A percentile compares a stretch with the other conserved stretches of the same genome.
These are phyloP conservation scores for Nemotelus pantherinus DNA, from an alignment of 2,888 invertebrate genomes.

Conservation along the genomic window DNA sequence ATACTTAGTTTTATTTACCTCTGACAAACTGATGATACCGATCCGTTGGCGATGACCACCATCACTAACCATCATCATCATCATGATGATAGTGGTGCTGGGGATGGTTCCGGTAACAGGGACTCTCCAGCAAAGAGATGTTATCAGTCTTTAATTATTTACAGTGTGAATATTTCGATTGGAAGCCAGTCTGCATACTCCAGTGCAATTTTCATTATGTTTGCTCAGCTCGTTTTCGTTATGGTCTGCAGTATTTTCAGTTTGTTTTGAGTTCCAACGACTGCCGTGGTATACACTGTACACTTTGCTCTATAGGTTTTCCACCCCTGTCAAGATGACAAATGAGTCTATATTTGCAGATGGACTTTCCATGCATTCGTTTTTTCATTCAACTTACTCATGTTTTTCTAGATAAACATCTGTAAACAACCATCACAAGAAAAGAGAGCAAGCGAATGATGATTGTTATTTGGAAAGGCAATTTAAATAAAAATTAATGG, in stretches of 20 bases:
- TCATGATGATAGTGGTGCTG: too few species aligned
- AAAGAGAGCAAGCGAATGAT: background rate
- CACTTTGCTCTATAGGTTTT: background rate
- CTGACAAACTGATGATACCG: constrained; percentile 41
- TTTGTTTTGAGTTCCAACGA: background rate
- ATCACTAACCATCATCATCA: too few species aligned
- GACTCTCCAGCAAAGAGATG: constrained; percentile 15
- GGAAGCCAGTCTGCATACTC: constrained; percentile 21
- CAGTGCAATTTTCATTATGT: constrained; percentile 41
- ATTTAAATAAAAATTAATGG: constrained; percentile 25
- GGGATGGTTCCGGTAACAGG: background rate
- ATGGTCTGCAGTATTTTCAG: background rate
- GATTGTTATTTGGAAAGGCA: constrained; percentile 28
- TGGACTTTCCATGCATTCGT: constrained; percentile 12
- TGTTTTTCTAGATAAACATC: constrained; percentile 29
- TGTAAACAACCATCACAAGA: background rate
- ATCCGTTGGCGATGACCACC: background rate
- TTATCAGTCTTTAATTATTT: constrained; percentile 40
- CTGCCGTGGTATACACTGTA: too few species aligned
- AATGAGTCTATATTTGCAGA: constrained; percentile 30
- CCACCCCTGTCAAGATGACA: constrained; percentile 25
- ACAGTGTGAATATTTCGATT: constrained; percentile 43
- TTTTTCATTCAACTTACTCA: background rate
- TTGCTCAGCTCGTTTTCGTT: constrained; percentile 9
- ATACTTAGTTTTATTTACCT: constrained; percentile 37